Evolutionary conservation across 1,140 invertebrate genomes (phyloP), one percentile per base, ranked within the genome.

Genomic region (Vanessa atalanta): DNA sequence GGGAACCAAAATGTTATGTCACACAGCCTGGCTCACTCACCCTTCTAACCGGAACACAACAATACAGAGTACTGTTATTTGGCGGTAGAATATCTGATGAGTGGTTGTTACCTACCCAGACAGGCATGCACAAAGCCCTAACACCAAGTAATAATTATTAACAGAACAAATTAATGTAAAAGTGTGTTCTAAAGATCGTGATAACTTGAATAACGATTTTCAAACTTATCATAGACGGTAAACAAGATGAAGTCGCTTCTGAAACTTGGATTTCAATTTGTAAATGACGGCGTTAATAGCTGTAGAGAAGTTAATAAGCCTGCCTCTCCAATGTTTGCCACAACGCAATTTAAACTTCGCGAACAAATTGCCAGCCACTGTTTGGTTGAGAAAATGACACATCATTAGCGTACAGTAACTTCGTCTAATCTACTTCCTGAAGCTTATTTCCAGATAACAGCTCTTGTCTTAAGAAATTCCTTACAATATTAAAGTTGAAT

Each of bases 301-400:
- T 61, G 15, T 37, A 61, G 57, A 37, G 31, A 61, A 61, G 23
- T 61, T 61, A 26, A 37, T 61, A 61, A 37, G 57, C 57, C 57
- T 37, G 57, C 0, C 57, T 37, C 26, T 37, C 26, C 57, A 9
- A 31, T 61, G 66, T 65, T 15, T 57, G 64, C 80, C 80, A 79
- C 78, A 87, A 83, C 80, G 77, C 79, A 86, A 85, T 88, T 87
- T 84, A 84, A 84, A 87, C 81, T 88, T 83, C 53, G 72, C 67
- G 72, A 77, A 83, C 79, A 80, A 82, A 83, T 83, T 80, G 73
- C 65, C 66, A 50, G 43, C 50, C 43, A 16, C 69, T 48, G 74
- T 76, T 61, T 80, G 60, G 68, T 73, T 78, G 77, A 75, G 72
- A 67, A 74, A 68, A 65, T 73, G 79, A 76, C 61, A 31, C 57